Evolutionary conservation across 1,140 invertebrate genomes (phyloP).

Genomic region (Acromyrmex charruanus): DNA sequence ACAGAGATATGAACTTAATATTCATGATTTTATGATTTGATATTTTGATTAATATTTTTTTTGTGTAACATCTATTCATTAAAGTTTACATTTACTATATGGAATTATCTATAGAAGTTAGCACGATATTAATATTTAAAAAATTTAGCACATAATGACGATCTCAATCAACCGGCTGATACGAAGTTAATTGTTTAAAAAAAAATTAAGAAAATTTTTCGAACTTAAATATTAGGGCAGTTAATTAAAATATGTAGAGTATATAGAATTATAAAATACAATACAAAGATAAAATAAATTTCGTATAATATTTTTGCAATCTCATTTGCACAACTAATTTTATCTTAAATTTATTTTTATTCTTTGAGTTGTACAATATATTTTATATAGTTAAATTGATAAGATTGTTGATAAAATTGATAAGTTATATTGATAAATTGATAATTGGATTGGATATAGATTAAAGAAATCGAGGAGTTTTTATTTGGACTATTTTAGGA

Average conservation of each 20-base stretch:
- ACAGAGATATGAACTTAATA: not conserved
- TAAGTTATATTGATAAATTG: too few species aligned
- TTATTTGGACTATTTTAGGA: not conserved
- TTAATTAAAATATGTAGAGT: conserved; percentile 10
- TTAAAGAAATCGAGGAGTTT: not conserved
- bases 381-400: not conserved
- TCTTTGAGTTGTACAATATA: not conserved
- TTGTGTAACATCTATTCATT: not conserved
- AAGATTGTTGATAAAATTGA: too few species aligned
- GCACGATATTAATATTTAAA: too few species aligned
- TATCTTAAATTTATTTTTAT: not conserved
- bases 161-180: not conserved
- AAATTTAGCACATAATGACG: not conserved
- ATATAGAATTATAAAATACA: not conserved
- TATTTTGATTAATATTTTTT: not conserved
- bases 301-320: not conserved
- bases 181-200: not conserved
- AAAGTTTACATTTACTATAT: not conserved
- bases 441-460: not conserved
- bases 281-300: not conserved
- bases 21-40: not conserved
- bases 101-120: too few species aligned
- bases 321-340: not conserved
- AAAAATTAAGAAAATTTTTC: not conserved
- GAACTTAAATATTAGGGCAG: not conserved